phyloP scores from a whole-genome alignment of 2,888 invertebrate genomes.

The Himalopsyche tibetana region DNA sequence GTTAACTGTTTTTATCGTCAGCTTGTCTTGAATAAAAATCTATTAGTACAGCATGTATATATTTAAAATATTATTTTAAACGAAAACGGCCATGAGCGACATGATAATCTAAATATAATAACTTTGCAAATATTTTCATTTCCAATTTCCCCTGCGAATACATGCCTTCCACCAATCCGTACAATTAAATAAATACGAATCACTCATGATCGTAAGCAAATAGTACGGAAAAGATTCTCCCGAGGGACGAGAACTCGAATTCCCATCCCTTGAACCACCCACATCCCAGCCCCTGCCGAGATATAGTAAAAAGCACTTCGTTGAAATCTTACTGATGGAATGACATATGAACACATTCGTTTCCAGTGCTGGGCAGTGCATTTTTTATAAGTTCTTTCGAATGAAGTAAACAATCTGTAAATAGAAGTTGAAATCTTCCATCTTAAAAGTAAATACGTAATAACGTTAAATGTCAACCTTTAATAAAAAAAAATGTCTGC shows the following conservation, averaged over 20 bases:
- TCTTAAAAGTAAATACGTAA: too few species aligned
- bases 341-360: constrained; percentile 51
- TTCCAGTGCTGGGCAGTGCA: not conserved
- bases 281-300: not conserved
- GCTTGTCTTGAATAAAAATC: too few species aligned
- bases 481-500: too few species aligned
- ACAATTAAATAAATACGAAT: constrained; percentile 30
- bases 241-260: not conserved
- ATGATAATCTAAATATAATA: too few species aligned
- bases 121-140: not conserved
- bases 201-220: not conserved
- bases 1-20: too few species aligned
- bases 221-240: constrained; percentile 16
- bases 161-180: not conserved
- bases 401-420: too few species aligned
- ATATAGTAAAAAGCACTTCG: constrained; percentile 60
- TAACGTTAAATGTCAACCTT: too few species aligned
- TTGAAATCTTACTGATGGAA: constrained; percentile 48
- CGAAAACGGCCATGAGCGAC: too few species aligned
- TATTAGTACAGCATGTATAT: too few species aligned
- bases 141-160: not conserved
- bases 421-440: too few species aligned
- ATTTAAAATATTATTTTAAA: too few species aligned
- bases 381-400: not conserved
- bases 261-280: not conserved